Evolutionary conservation across 2,113 vertebrate genomes (phyloP), one percentile per base, ranked within the genome.

Genomic region (Oriolus oriolus): DNA sequence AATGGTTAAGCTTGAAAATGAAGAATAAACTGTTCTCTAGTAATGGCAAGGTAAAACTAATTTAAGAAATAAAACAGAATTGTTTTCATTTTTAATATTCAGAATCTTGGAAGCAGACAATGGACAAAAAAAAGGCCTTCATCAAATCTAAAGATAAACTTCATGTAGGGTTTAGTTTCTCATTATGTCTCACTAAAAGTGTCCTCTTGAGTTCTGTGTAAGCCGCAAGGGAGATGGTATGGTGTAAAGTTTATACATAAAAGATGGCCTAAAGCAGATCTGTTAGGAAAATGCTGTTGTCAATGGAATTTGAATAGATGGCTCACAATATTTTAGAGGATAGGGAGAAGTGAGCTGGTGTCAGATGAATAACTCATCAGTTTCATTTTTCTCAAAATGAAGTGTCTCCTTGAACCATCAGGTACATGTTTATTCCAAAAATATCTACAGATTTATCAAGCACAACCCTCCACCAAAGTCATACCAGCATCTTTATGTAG

Each of bases 341-440:
- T 60, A 53, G 56, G 53, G 44, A 84, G 27, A 79, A 49, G 26
- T 53, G 44, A 37, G 49, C 41, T 82, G 30, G 49, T 78, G 71
- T 89, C 54, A 91, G 41, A 73, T 70, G 24, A 85, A 47, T 69
- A 90, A 68, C 41, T 89, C 56, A 37, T 8, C 39, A 56, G 44
- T 87, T 81, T 60, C 8, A 53, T 87, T 96, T 95, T 90, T 78
- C 63, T 80, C 76, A 31, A 87, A 88, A 50, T 45, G 66, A 93
- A 74, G 24, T 61, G 65, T 41, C 22, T 90, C 17, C 44, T 85
- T 81, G 75, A 86, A 84, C 70, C 31, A 50, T 53, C 42, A 88
- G 20, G 30, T 83, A 20, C 26, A 35, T 53, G 11, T 69, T 85
- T 81, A 56, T 70, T 60, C 52, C 71, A 70, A 90, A 90, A 83